phyloP scores from a whole-genome alignment of 2,113 vertebrate genomes.

The Phalacrocorax carbo region DNA sequence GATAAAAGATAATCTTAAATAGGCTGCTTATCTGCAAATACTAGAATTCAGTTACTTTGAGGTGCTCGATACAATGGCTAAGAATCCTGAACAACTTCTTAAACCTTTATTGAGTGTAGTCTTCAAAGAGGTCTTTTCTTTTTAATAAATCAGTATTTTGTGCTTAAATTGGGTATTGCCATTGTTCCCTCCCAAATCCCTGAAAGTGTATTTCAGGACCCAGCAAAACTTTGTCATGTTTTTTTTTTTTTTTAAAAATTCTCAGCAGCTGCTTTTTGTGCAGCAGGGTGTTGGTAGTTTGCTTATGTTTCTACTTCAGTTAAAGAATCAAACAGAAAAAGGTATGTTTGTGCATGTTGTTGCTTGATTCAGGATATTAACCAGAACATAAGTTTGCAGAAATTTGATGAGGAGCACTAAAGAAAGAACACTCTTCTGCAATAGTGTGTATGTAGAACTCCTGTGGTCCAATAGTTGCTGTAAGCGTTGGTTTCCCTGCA shows the following conservation, averaged over 20 bases:
- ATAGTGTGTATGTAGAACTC: not conserved
- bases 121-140: not conserved
- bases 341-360: not conserved
- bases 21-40: not conserved
- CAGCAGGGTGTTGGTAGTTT: not conserved
- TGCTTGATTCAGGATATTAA: not conserved
- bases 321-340: not conserved
- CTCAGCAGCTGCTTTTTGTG: not conserved
- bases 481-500: not conserved
- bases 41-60: not conserved
- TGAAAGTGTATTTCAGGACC: not conserved
- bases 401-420: not conserved
- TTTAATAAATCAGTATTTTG: not conserved
- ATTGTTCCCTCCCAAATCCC: fast-evolving
- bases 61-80: not conserved
- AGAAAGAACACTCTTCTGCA: not conserved
- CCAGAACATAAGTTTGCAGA: not conserved
- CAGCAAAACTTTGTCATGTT: not conserved
- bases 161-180: not conserved
- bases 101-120: not conserved
- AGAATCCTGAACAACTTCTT: not conserved
- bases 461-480: not conserved
- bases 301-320: not conserved
- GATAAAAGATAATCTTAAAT: not conserved
- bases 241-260: not conserved